Base-by-base conservation (phyloP, 30 jellyfish, hydroid and myxozoan genomes). In the Aurelia sp. region DNA sequence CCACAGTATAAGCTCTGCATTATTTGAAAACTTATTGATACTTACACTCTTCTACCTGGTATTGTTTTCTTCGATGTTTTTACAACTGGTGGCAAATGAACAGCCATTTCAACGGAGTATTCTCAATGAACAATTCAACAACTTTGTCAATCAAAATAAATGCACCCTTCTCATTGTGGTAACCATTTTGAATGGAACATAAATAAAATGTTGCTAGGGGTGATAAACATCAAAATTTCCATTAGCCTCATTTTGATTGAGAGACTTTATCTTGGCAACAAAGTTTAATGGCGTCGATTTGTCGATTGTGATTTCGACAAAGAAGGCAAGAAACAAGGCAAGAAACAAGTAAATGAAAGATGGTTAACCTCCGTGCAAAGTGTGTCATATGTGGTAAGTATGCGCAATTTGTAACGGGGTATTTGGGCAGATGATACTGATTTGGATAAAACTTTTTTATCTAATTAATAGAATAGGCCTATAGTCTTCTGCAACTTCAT, bases 41-140 rank as follows among this genome's bases (percentile, higher is more conserved):
- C 94, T 73, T 63, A 89, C 97, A 50, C 86, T 81, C 90, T 65
- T 33, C 90, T 81, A 17, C 97, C 97, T 18, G 97, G 94, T 27
- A 89, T 76, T 74, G 73, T 81, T 77, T 79, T 89, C 62, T 76
- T 89, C 40, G 93, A 71, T 16, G 94, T 82, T 51, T 58, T 82
- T 22, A 58, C 71, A 48, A 82, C 78, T 30, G 91, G 91, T 70
- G 91, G 91, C 63, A 82, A 50, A 52, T 82, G 81, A 62, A 82
- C 22, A 13, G 91, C 85, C 91, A 70, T 82, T 50, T 73, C 62
- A 15, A 35, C 44, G 21, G 33, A 22, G 37, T n/a, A 21, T 4
- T 37, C 35, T 44, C 33, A 20, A 64, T 21, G 52, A n/a, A 6
- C 35, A 6, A 21, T 4, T 64, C 74, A 64, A 20, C 51, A 21